These are phyloP conservation scores for Ormyrus labotus DNA, from an alignment of 2,888 invertebrate genomes.

Conservation along the genomic window DNA sequence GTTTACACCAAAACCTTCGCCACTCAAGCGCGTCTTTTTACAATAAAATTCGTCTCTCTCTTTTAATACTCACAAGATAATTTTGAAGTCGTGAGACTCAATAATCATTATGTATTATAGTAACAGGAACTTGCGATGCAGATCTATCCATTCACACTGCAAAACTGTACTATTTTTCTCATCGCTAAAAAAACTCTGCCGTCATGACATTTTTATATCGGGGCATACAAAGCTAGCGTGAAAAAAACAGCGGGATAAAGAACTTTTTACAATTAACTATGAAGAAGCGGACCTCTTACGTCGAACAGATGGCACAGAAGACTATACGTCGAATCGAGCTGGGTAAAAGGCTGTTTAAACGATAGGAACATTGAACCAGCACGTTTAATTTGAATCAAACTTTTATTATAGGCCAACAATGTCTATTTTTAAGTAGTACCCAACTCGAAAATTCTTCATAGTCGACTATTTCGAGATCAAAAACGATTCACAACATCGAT, in stretches of 20 bases:
- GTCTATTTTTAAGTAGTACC: constrained; percentile 31
- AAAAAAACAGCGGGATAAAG: constrained; percentile 12
- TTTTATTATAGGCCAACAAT: constrained; percentile 1
- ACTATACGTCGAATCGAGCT: constrained; percentile 40
- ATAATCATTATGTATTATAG: constrained; percentile 76
- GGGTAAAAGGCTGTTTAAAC: constrained; percentile 25
- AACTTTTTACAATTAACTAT: constrained; percentile 4
- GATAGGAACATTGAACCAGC: constrained; percentile 10
- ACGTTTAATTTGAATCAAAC: not conserved
- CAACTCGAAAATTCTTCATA: constrained; percentile 32
- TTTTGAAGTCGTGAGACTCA: constrained; percentile 58
- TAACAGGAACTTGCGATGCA: constrained; percentile 66
- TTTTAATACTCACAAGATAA: constrained; percentile 31
- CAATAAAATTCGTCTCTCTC: not conserved
- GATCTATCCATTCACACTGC: constrained; percentile 69
- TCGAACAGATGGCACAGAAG: constrained; percentile 17
- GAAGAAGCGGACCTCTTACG: constrained; percentile 23
- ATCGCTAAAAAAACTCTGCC: constrained; percentile 19
- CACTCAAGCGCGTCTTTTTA: constrained; percentile 35
- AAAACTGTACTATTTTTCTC: constrained; percentile 36
- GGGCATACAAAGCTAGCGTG: constrained; percentile 15
- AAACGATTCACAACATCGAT: constrained; percentile 42
- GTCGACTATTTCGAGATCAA: constrained; percentile 22
- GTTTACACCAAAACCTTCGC: constrained; percentile 3
- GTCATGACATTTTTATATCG: not conserved